Base-by-base conservation (phyloP, 2,113 vertebrate genomes). In the Elachura formosa region DNA sequence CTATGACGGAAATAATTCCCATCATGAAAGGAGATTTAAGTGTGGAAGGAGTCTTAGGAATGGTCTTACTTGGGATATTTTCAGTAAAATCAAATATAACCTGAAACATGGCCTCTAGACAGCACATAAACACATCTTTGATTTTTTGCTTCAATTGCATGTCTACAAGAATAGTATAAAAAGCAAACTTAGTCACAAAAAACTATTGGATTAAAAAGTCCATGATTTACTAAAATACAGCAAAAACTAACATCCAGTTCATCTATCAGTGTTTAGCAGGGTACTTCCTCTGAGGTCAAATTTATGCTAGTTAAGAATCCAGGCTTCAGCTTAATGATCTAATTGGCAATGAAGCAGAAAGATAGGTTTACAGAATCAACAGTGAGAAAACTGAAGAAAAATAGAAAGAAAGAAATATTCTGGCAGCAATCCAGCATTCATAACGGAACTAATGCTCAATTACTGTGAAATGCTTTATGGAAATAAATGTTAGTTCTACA, bases 401-500 rank as follows among this genome's bases (percentile, higher is more conserved):
- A 45, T 36, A 86, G 48, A 43, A 83, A 87, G 54, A 58, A 79
- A 71, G 4, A 84, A 87, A 66, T 25, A 87, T 52, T 81, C 61
- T 95, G 94, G 95, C 72, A 93, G 73, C 25, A 80, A 88, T 90
- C 86, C 92, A 96, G 63, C 34, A 52, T 77, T 94, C 79, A 75
- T 94, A 94, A 94, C 82, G 75, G 68, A 93, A 84, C 64, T 94
- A 87, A 94, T 87, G 83, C 88, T 97, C 94, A 92, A 95, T 94
- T 96, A 94, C 87, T 95, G 78, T 89, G 89, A 95, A 93, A 94
- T 40, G 14, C 58, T 94, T 96, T 94, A 91, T 95, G 87, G 93
- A 95, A 95, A 97, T 95, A 95, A 97, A 95, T 95, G 95, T 94
- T 96, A 94, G 95, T 93, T 96, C 84, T 91, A 94, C 82, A 94